Percentiles rank a stretch among this genome's conserved stretches.
phyloP scores from a whole-genome alignment of 2,888 invertebrate genomes.

The Tribolium freemani region DNA sequence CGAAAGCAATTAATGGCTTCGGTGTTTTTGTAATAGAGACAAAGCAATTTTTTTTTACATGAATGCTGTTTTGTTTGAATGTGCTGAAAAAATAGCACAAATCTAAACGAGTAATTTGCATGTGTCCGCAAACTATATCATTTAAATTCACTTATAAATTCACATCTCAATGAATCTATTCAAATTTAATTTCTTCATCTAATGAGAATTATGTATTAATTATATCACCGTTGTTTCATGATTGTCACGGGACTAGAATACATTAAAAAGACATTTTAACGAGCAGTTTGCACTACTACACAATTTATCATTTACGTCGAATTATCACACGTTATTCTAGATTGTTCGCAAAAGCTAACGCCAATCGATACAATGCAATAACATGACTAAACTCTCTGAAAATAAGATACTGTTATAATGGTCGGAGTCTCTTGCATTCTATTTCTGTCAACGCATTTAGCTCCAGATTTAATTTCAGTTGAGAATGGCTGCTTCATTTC shows the following conservation, averaged over 20 bases:
- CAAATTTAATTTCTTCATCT: constrained; percentile 19
- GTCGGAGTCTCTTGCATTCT: background rate
- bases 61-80: background rate
- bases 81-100: background rate
- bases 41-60: background rate
- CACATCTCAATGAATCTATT: background rate
- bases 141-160: background rate
- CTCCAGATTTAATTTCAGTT: background rate
- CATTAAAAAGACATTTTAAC: constrained; percentile 4
- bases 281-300: background rate
- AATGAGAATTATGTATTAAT: constrained; percentile 26
- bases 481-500: background rate
- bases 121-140: background rate
- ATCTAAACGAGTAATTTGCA: background rate
- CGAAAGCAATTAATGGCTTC: background rate
- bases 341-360: background rate
- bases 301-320: background rate
- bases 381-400: background rate
- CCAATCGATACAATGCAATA: background rate
- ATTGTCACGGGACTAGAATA: background rate
- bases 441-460: background rate
- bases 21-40: background rate
- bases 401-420: background rate
- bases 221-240: constrained; percentile 9
- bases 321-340: background rate